Evolutionary conservation across 1,140 invertebrate species (phyloP).

Genomic region (Bursaphelenchus mucronatus): DNA sequence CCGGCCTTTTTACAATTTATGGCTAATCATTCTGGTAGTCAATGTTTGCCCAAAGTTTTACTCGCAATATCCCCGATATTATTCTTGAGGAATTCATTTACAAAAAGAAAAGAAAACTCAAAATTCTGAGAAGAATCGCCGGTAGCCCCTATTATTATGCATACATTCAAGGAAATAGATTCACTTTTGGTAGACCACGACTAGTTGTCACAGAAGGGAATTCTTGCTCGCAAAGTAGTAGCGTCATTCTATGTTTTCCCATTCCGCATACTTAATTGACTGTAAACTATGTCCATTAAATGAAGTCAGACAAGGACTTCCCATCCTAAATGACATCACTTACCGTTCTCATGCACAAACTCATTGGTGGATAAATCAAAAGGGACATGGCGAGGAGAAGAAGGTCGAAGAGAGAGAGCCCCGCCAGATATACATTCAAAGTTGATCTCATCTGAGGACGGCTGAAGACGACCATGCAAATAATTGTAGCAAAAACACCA

Average conservation of each 20-base stretch:
- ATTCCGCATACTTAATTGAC: background rate
- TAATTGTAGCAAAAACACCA: slow-evolving; percentile 31
- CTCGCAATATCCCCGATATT: too few relatives aligned
- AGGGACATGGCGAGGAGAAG: slow-evolving; percentile 49
- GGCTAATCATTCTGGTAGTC: too few relatives aligned
- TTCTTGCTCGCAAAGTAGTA: background rate
- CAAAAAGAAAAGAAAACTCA: too few relatives aligned
- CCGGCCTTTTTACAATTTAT: background rate
- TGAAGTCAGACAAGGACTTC: background rate
- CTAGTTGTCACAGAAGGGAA: background rate
- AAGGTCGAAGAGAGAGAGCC: slow-evolving; percentile 55
- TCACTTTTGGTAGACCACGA: too few relatives aligned
- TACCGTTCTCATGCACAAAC: slow-evolving; percentile 47
- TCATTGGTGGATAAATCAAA: slow-evolving; percentile 59
- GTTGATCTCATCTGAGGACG: slow-evolving; percentile 56
- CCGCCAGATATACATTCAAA: slow-evolving; percentile 57
- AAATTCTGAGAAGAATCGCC: too few relatives aligned
- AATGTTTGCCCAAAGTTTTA: too few relatives aligned
- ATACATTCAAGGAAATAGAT: background rate
- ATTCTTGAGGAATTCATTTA: too few relatives aligned
- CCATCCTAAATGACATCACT: background rate
- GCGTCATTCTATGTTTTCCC: background rate
- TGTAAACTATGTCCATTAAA: background rate
- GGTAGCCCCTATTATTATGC: background rate
- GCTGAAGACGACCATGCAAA: slow-evolving; percentile 54